phyloP scores from a whole-genome alignment of 2,888 invertebrate species.

The Troilus luridus region DNA sequence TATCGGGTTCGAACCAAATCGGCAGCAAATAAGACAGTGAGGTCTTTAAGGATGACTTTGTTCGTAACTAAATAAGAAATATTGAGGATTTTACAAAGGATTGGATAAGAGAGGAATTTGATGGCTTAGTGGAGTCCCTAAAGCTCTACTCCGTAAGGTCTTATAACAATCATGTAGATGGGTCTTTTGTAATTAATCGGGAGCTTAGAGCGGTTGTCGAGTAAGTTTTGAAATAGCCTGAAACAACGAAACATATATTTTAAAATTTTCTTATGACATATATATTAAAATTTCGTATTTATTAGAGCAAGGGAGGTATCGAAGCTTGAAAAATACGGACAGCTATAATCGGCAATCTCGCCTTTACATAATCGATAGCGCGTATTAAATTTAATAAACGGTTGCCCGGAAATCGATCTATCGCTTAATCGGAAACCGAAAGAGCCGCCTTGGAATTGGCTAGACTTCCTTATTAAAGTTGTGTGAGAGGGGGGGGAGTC shows the following conservation, averaged over 20 bases:
- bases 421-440: not conserved
- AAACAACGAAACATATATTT: not conserved
- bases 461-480: not conserved
- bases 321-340: not conserved
- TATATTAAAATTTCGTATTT: not conserved
- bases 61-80: too few species aligned
- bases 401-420: not conserved
- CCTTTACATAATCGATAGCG: not conserved
- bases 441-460: not conserved
- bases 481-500: not conserved
- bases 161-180: too few species aligned
- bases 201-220: too few species aligned
- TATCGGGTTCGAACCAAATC: too few species aligned
- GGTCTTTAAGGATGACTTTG: too few species aligned
- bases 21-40: too few species aligned
- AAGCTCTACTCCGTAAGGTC: too few species aligned
- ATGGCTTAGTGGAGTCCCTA: too few species aligned
- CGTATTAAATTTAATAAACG: not conserved
- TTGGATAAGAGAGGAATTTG: too few species aligned
- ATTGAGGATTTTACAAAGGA: too few species aligned
- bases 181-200: too few species aligned
- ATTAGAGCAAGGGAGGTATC: not conserved
- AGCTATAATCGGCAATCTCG: not conserved
- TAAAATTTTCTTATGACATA: not conserved
- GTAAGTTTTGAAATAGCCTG: too few species aligned